Percentiles rank a stretch among this genome's conserved stretches.
phyloP scores from a whole-genome alignment of 2,888 invertebrate species.

The Digitonthophagus gazella region DNA sequence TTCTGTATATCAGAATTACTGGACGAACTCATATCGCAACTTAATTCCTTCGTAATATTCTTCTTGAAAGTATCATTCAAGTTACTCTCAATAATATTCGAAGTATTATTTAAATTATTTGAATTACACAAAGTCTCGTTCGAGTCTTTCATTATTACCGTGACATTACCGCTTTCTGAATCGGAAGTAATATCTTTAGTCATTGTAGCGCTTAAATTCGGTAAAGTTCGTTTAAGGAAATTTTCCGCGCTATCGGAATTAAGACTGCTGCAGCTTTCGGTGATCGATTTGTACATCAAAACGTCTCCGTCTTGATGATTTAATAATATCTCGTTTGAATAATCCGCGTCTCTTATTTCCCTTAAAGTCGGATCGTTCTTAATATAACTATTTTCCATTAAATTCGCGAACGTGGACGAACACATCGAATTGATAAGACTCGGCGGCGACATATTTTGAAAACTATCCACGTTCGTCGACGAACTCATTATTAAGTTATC shows the following conservation, averaged over 20 bases:
- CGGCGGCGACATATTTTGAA: slow-evolving; percentile 56
- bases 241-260: slow-evolving; percentile 46
- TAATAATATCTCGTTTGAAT: slow-evolving; percentile 38
- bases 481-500: slow-evolving; percentile 44
- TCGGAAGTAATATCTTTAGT: slow-evolving; percentile 18
- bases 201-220: slow-evolving; percentile 28
- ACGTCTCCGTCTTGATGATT: slow-evolving; percentile 46
- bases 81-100: slow-evolving; percentile 21
- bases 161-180: slow-evolving; percentile 29
- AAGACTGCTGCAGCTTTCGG: slow-evolving; percentile 47
- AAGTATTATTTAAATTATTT: slow-evolving; percentile 23
- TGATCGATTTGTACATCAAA: slow-evolving; percentile 44
- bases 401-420: slow-evolving; percentile 50
- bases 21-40: slow-evolving; percentile 26
- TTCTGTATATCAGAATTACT: slow-evolving; percentile 26
- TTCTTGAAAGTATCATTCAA: slow-evolving; percentile 26
- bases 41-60: slow-evolving; percentile 26
- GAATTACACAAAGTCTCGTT: slow-evolving; percentile 13
- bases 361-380: slow-evolving; percentile 49
- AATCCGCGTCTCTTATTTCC: slow-evolving; percentile 49
- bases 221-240: slow-evolving; percentile 43
- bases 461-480: slow-evolving; percentile 55
- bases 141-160: slow-evolving; percentile 14
- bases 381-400: slow-evolving; percentile 50
- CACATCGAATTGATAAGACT: slow-evolving; percentile 60